Percentiles rank a stretch among this genome's conserved stretches.
Evolutionary conservation across 2,797 vertebrate genomes (phyloP).

Genomic region (Ctenopoma kingsleyae): DNA sequence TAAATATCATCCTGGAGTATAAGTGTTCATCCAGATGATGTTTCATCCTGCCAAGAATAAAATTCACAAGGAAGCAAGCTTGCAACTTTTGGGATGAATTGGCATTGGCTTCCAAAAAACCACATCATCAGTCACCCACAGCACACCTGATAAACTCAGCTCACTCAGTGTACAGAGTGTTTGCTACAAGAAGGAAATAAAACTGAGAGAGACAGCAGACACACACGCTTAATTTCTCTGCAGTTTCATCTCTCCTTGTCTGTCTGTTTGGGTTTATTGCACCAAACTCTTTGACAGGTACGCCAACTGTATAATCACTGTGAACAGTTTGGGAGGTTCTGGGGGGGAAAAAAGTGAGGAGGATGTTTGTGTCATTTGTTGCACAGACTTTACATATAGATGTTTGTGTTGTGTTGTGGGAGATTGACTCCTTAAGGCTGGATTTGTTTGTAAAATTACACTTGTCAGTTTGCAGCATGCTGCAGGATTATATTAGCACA

Average conservation of each 20-base stretch:
- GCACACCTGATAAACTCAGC: conserved; percentile 58
- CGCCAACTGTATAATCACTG: conserved; percentile 57
- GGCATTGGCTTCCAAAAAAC: conserved; percentile 49
- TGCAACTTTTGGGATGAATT: conserved; percentile 64
- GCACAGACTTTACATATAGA: conserved; percentile 19
- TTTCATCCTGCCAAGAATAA: conserved; percentile 55
- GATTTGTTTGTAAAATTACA: conserved; percentile 20
- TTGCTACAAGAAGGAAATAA: conserved; percentile 50
- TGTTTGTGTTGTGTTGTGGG: conserved; percentile 5
- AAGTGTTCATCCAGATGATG: conserved; percentile 51
- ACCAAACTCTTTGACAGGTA: conserved; percentile 57
- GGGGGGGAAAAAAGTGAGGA: conserved; percentile 9
- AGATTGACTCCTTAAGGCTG: not conserved
- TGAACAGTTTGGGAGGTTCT: conserved; percentile 33
- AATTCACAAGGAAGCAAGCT: conserved; percentile 57
- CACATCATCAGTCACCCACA: conserved; percentile 66
- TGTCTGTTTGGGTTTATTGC: conserved; percentile 48
- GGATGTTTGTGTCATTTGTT: conserved; percentile 37
- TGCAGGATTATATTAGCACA: conserved; percentile 13
- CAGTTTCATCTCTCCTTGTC: conserved; percentile 55
- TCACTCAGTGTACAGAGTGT: conserved; percentile 49
- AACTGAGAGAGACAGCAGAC: conserved; percentile 51
- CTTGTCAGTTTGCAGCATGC: conserved; percentile 28
- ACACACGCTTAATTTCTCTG: conserved; percentile 55
- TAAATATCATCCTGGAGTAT: not conserved